These are phyloP conservation scores for Drosophila albomicans DNA, from an alignment of 1,140 invertebrate species.

Conservation along the genomic window DNA sequence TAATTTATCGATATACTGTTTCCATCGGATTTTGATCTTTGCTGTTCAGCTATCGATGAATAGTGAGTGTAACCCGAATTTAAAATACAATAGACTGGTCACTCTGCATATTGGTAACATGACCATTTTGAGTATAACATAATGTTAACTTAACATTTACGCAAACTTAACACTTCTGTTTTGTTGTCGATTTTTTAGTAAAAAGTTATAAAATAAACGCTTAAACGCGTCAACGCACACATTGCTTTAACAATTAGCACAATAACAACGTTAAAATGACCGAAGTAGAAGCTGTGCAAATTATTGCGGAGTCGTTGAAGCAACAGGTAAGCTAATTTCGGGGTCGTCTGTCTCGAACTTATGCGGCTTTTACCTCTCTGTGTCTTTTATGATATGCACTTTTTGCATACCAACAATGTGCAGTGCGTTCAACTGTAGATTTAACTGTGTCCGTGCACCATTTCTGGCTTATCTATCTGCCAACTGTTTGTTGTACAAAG, in stretches of 20 bases:
- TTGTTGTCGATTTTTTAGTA: slow-evolving; percentile 42
- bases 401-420: slow-evolving; percentile 43
- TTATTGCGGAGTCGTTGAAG: slow-evolving; percentile 91
- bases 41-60: slow-evolving; percentile 14
- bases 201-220: slow-evolving; percentile 47
- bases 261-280: slow-evolving; percentile 84
- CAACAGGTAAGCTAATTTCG: slow-evolving; percentile 87
- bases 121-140: slow-evolving; percentile 28
- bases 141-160: slow-evolving; percentile 16
- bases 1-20: too few relatives aligned
- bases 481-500: slow-evolving; percentile 79
- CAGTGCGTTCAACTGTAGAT: slow-evolving; percentile 44
- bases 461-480: slow-evolving; percentile 70
- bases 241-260: slow-evolving; percentile 53
- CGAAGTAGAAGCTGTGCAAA: slow-evolving; percentile 90
- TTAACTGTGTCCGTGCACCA: slow-evolving; percentile 38
- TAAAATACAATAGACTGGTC: background rate
- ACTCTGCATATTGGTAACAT: slow-evolving; percentile 4
- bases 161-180: slow-evolving; percentile 38
- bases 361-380: slow-evolving; percentile 20
- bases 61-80: background rate
- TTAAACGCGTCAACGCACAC: slow-evolving; percentile 44
- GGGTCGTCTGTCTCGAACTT: background rate
- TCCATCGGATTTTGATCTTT: background rate
- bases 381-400: slow-evolving; percentile 42